Conservation (phyloP, 1,140 invertebrate genomes). For the Zaprionus taronus region DNA sequence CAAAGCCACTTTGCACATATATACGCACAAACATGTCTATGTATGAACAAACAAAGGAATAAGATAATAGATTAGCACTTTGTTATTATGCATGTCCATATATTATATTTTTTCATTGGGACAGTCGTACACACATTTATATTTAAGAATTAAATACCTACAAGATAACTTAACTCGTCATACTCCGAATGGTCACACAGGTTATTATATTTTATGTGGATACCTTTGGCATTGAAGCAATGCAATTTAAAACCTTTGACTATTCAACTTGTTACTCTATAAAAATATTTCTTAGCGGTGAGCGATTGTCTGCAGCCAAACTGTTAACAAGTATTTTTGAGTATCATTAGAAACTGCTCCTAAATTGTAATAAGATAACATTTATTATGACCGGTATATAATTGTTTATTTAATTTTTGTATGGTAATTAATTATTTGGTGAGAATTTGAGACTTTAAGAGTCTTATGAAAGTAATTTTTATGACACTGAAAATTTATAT, state of each 20-base stretch:
- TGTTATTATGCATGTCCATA: conserved; percentile 8
- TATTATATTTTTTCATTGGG: not conserved
- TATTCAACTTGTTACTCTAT: conserved; percentile 38
- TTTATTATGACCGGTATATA: not conserved
- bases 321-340: not conserved
- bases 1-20: not conserved
- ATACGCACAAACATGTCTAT: not conserved
- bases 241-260: conserved; percentile 19
- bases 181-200: conserved; percentile 16
- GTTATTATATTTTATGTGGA: conserved; percentile 17
- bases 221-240: conserved; percentile 31
- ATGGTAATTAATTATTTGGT: too few relatives aligned
- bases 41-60: conserved; percentile 22
- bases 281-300: conserved; percentile 24
- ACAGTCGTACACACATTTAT: not conserved
- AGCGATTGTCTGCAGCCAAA: not conserved
- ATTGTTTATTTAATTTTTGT: not conserved
- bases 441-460: too few relatives aligned
- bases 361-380: not conserved
- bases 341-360: not conserved
- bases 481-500: not conserved
- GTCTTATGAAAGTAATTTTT: too few relatives aligned
- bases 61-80: conserved; percentile 17
- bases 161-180: conserved; percentile 12
- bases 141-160: conserved; percentile 15